Conservation (phyloP, 2,797 vertebrate genomes). For the Hydrolagus colliei region DNA sequence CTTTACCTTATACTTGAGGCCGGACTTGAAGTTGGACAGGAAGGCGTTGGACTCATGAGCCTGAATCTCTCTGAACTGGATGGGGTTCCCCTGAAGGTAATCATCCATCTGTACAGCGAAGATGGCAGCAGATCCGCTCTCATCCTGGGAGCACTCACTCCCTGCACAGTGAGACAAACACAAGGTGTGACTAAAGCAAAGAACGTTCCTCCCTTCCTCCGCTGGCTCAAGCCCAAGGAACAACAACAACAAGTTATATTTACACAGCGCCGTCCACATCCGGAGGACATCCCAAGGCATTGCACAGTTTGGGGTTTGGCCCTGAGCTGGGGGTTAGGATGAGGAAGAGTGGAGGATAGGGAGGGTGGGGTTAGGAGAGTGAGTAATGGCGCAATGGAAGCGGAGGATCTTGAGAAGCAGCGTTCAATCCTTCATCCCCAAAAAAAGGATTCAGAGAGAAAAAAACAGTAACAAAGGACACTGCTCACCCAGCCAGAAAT, state of each 20-base stretch:
- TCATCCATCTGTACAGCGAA: constrained; percentile 96
- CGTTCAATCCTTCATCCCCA: no score
- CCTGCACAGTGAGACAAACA: constrained; percentile 52
- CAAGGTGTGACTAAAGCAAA: neutral
- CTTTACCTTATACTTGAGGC: constrained; percentile 85
- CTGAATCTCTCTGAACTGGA: constrained; percentile 91
- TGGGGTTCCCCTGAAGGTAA: constrained; percentile 77
- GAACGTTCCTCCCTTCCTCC: no score
- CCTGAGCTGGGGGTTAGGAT: no score
- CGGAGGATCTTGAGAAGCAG: no score
- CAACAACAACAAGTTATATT: no score
- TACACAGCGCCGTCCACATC: no score
- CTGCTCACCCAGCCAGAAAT: constrained; percentile 86
- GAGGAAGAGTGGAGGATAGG: no score
- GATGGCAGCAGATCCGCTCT: constrained; percentile 88
- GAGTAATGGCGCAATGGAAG: no score
- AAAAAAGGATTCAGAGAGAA: neutral
- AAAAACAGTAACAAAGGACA: neutral
- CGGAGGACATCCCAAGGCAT: no score
- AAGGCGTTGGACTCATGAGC: constrained; percentile 82
- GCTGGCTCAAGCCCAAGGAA: no score
- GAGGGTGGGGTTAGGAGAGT: no score
- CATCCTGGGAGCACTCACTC: constrained; percentile 82
- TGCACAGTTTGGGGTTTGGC: no score
- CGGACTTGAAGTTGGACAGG: constrained; percentile 90